A percentile compares a stretch with the other conserved stretches of the same genome.
Evolutionary conservation across 30 jellyfish, hydroid and myxozoan species (phyloP).

Genomic region (Cassiopea andromeda): DNA sequence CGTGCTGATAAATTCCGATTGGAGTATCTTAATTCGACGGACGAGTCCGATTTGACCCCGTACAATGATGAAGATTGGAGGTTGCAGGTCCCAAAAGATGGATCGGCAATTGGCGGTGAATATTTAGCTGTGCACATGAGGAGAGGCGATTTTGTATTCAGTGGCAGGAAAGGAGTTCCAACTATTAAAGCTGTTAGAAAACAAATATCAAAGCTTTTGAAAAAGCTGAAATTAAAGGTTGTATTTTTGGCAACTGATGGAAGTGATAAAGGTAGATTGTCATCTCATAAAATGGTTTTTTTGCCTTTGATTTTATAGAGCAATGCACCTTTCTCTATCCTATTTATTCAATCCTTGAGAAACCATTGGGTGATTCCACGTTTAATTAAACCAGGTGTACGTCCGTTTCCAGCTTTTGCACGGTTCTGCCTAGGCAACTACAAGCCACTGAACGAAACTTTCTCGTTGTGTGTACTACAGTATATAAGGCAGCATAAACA

Average conservation of each 20-base stretch:
- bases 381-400: no score
- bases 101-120: constrained; percentile 91
- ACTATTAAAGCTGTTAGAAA: constrained; percentile 76
- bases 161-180: constrained; percentile 88
- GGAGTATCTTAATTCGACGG: constrained; percentile 76
- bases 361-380: no score
- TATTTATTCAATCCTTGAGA: no score
- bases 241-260: constrained; percentile 91
- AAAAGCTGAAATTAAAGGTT: constrained; percentile 64
- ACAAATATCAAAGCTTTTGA: constrained; percentile 64
- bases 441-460: no score
- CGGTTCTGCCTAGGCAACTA: no score
- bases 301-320: no score
- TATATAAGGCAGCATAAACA: no score
- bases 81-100: constrained; percentile 90
- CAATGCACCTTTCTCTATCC: no score
- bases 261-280: constrained; percentile 67
- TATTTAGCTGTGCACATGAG: constrained; percentile 92
- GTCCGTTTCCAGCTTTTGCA: no score
- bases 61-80: constrained; percentile 89
- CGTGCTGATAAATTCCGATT: constrained; percentile 80
- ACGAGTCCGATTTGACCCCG: constrained; percentile 77
- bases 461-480: no score
- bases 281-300: no score
- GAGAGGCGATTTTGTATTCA: constrained; percentile 82